A percentile compares a stretch with the other conserved stretches of the same genome.
Conservation (phyloP, 2,113 vertebrate genomes). For the Nycticorax nycticorax region DNA sequence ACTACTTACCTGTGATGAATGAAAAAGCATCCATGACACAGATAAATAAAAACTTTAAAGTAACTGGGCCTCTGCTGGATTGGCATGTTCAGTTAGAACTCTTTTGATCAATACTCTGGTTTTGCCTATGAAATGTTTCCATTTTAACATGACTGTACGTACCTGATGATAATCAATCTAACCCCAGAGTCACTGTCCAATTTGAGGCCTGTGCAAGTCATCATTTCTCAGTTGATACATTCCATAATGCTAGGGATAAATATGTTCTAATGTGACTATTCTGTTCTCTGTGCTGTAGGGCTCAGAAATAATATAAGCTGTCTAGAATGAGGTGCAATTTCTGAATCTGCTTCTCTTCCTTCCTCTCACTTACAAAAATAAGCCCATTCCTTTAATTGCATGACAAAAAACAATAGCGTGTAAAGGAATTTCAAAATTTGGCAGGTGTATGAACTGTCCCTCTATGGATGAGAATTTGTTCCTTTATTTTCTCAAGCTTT, state of each 20-base stretch:
- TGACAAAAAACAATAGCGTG: neutral
- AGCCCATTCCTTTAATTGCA: neutral
- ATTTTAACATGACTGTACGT: neutral
- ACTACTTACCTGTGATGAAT: conserved; percentile 12
- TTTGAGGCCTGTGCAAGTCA: neutral
- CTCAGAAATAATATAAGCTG: neutral
- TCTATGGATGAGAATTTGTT: neutral
- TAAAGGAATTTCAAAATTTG: neutral
- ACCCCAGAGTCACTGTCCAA: neutral
- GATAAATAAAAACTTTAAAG: neutral
- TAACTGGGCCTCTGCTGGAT: neutral
- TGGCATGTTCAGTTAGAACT: neutral
- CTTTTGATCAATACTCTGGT: neutral
- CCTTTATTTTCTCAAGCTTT: neutral
- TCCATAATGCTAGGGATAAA: neutral
- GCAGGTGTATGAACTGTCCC: neutral
- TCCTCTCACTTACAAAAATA: neutral
- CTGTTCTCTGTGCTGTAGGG: neutral
- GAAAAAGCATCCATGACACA: neutral
- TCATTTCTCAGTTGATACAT: neutral
- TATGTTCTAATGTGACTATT: neutral
- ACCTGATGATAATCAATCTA: neutral
- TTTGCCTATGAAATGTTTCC: neutral
- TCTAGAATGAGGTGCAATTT: neutral
- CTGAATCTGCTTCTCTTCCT: neutral